phyloP scores from a whole-genome alignment of 92 coral and sea anemone genomes.

The Porites cylindrica region DNA sequence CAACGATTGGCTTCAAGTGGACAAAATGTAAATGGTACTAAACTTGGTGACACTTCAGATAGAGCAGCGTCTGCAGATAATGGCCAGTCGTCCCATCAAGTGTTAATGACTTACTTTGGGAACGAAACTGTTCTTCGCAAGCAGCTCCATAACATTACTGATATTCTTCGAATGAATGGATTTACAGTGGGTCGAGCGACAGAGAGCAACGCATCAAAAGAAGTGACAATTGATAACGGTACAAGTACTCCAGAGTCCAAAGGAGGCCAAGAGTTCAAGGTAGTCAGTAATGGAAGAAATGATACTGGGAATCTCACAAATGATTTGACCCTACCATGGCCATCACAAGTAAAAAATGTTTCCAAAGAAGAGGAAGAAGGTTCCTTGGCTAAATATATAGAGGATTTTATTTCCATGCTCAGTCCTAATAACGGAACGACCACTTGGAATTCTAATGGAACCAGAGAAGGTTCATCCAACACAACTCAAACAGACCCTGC shows the following conservation, averaged over 20 bases:
- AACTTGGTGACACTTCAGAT: neutral
- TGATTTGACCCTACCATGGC: neutral
- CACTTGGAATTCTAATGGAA: neutral
- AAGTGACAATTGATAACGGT: neutral
- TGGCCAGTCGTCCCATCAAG: conserved; percentile 44
- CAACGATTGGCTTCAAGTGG: conserved; percentile 1
- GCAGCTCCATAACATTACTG: conserved; percentile 31
- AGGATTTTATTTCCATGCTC: conserved; percentile 36
- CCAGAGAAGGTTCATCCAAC: neutral
- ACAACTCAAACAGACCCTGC: neutral
- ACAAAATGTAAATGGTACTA: neutral
- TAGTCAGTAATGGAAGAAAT: too few species aligned
- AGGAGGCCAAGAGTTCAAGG: neutral
- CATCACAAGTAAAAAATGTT: conserved; percentile 2
- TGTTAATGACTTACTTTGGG: conserved; percentile 76
- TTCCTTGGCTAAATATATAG: conserved; percentile 34
- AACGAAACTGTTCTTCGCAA: conserved; percentile 71
- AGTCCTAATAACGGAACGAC: neutral
- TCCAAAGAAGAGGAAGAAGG: conserved; percentile 14
- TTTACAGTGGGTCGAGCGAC: neutral
- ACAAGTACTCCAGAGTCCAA: neutral
- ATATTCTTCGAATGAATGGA: conserved; percentile 20
- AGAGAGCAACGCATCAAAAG: neutral
- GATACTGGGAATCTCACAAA: neutral
- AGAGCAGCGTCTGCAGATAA: neutral